Conservation (phyloP, 1,140 invertebrate genomes). For the Aethina tumida region DNA sequence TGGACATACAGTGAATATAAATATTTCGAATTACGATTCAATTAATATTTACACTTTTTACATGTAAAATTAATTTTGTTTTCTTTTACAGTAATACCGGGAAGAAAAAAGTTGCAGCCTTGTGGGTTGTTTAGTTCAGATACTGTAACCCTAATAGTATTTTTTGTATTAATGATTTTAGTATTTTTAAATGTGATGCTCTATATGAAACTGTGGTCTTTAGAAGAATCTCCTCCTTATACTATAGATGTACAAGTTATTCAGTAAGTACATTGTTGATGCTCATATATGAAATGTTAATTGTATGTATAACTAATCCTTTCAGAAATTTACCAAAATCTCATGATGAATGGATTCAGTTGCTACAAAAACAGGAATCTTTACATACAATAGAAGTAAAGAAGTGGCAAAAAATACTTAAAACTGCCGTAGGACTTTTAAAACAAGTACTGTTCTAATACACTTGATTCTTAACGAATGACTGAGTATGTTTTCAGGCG, state of each 20-base stretch:
- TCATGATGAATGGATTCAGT: conserved; percentile 64
- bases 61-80: not conserved
- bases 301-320: not conserved
- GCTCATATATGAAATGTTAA: not conserved
- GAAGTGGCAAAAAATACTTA: conserved; percentile 65
- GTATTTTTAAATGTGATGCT: conserved; percentile 66
- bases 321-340: conserved; percentile 46
- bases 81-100: conserved; percentile 8
- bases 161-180: conserved; percentile 51
- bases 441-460: conserved; percentile 44
- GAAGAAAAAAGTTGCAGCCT: conserved; percentile 8
- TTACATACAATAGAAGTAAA: conserved; percentile 65
- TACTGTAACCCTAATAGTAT: conserved; percentile 42
- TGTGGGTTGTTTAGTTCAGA: conserved; percentile 25
- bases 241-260: conserved; percentile 49
- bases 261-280: conserved; percentile 38
- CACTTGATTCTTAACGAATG: conserved; percentile 4
- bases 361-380: conserved; percentile 64
- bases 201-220: conserved; percentile 66
- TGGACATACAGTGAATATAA: not conserved
- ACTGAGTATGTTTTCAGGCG: conserved; percentile 39
- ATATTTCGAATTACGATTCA: not conserved
- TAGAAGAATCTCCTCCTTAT: conserved; percentile 47
- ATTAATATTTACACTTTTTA: conserved; percentile 4
- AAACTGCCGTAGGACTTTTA: conserved; percentile 49